These are phyloP conservation scores for Ips typographus DNA, from an alignment of 1,140 invertebrate genomes.

Conservation along the genomic window DNA sequence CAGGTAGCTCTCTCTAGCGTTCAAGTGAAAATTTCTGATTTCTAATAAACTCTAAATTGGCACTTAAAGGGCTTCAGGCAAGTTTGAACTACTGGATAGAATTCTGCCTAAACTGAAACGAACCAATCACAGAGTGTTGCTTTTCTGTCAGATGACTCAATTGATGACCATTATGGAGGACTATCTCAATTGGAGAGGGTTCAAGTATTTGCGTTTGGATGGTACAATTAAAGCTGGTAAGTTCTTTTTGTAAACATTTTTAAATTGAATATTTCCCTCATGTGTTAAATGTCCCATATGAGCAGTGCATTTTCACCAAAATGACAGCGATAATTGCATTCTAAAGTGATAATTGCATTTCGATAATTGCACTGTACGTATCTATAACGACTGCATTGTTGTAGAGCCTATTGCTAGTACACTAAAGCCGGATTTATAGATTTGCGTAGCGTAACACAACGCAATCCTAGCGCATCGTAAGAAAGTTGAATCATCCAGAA, in stretches of 20 bases:
- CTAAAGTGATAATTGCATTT: no score
- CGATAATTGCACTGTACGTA: no score
- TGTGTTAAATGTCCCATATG: no score
- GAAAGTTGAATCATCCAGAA: no score
- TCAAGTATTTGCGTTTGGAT: conserved; percentile 77
- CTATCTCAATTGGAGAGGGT: conserved; percentile 87
- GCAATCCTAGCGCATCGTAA: no score
- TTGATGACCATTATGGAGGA: conserved; percentile 99
- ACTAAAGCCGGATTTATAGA: no score
- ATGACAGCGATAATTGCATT: no score
- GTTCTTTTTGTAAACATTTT: not conserved
- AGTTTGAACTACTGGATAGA: conserved; percentile 98
- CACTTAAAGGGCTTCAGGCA: conserved; percentile 77
- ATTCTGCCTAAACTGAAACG: conserved; percentile 94
- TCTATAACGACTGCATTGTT: no score
- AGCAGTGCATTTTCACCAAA: no score
- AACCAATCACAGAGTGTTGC: conserved; percentile 87
- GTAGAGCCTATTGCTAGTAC: no score
- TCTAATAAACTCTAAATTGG: conserved; percentile 39
- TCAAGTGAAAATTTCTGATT: not conserved
- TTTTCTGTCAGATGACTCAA: conserved; percentile 99
- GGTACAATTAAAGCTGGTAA: conserved; percentile 89
- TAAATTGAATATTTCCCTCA: no score
- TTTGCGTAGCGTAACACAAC: no score
- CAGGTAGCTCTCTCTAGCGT: conserved; percentile 15